These are phyloP conservation scores for Phrynocephalus versicolor DNA, from an alignment of 2,113 vertebrate genomes.

Conservation along the genomic window DNA sequence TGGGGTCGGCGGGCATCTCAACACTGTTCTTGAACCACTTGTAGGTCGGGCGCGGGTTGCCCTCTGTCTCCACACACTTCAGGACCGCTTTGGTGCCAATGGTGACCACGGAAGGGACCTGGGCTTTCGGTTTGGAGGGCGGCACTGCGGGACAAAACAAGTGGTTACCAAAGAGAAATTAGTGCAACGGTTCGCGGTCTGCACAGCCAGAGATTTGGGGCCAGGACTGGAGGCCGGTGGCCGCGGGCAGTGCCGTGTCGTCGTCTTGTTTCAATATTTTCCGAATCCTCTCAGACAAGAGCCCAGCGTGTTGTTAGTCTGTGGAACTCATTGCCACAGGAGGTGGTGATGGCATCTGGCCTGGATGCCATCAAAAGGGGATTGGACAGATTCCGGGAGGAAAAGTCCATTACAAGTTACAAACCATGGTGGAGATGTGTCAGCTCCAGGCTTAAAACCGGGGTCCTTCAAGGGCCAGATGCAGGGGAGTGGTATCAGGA, in stretches of 20 bases:
- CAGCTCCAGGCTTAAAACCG: too few relatives aligned
- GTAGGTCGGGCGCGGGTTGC: slow-evolving; percentile 83
- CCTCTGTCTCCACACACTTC: slow-evolving; percentile 83
- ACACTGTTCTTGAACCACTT: slow-evolving; percentile 83
- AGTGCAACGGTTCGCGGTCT: neutral
- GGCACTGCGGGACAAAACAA: slow-evolving; percentile 57
- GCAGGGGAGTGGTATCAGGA: too few relatives aligned
- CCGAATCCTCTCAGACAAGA: neutral
- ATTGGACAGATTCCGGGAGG: too few relatives aligned
- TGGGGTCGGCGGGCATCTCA: slow-evolving; percentile 81
- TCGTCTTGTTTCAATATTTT: too few relatives aligned
- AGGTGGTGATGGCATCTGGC: too few relatives aligned
- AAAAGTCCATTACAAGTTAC: too few relatives aligned
- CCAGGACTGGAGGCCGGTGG: neutral
- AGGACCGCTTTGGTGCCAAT: slow-evolving; percentile 81
- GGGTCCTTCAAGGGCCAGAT: too few relatives aligned
- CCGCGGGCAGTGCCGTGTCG: neutral
- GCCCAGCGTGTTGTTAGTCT: too few relatives aligned
- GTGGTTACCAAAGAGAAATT: neutral
- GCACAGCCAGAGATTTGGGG: neutral
- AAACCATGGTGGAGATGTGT: too few relatives aligned
- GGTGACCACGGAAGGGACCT: slow-evolving; percentile 82
- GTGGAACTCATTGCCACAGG: too few relatives aligned
- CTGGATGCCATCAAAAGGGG: too few relatives aligned
- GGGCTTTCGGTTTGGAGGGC: slow-evolving; percentile 76